Evolutionary conservation across 1,140 invertebrate genomes (phyloP).

Genomic region (Triops cancriformis): DNA sequence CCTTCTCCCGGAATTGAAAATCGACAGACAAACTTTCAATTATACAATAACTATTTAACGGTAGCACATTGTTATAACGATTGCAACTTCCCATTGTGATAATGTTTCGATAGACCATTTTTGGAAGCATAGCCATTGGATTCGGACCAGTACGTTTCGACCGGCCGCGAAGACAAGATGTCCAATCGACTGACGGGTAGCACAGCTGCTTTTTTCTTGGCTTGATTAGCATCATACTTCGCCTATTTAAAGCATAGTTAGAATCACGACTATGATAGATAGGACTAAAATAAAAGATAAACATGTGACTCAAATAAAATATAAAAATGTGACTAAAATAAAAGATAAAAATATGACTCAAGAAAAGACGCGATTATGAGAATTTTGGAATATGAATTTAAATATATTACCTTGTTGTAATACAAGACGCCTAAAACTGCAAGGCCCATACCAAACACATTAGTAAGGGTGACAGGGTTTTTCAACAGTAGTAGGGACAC

Average conservation of each 20-base stretch:
- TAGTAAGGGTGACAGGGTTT: constrained; percentile 85
- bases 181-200: constrained; percentile 40
- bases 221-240: constrained; percentile 58
- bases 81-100: constrained; percentile 2
- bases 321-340: no score
- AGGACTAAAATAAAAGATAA: background rate
- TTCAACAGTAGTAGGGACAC: constrained; percentile 78
- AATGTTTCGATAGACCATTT: background rate
- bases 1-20: background rate
- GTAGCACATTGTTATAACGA: background rate
- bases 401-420: constrained; percentile 63
- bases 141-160: background rate
- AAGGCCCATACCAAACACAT: constrained; percentile 82
- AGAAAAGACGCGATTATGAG: no score
- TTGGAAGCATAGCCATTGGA: background rate
- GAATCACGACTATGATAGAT: background rate
- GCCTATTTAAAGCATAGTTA: constrained; percentile 43
- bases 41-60: background rate
- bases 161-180: background rate
- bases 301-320: no score
- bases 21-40: background rate
- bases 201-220: constrained; percentile 44
- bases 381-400: background rate
- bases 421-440: constrained; percentile 81
- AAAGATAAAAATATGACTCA: no score